These are phyloP conservation scores for Heloderma charlesbogerti DNA, from an alignment of 2,113 vertebrate genomes.

Conservation along the genomic window DNA sequence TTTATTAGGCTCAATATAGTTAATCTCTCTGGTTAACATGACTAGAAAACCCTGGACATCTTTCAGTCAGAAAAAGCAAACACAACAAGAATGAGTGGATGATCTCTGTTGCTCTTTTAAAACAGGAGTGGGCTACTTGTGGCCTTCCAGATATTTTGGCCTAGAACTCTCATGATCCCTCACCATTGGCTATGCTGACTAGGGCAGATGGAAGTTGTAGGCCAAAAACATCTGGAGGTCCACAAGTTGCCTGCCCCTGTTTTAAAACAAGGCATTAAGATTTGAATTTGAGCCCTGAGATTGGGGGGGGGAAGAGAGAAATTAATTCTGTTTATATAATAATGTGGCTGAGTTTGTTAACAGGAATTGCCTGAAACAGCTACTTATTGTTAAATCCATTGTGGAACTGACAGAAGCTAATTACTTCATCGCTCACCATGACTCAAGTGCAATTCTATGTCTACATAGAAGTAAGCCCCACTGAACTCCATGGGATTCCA, in stretches of 20 bases:
- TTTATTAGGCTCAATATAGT: neutral
- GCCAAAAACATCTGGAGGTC: too few species aligned
- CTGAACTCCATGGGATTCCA: neutral
- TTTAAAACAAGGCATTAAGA: neutral
- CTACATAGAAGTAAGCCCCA: too few species aligned
- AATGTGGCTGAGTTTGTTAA: constrained; percentile 13
- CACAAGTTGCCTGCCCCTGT: neutral
- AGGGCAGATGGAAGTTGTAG: too few species aligned
- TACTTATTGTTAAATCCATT: neutral
- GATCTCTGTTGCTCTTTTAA: neutral
- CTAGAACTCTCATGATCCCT: too few species aligned
- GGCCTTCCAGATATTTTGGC: too few species aligned
- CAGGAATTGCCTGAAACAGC: constrained; percentile 17
- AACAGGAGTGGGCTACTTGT: too few species aligned
- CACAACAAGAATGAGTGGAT: neutral
- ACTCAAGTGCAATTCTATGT: neutral
- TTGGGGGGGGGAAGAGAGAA: neutral
- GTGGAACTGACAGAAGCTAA: neutral
- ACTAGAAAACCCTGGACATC: neutral
- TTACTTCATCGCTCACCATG: neutral
- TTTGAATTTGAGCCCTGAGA: neutral
- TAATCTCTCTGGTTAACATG: neutral
- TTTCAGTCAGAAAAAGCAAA: neutral
- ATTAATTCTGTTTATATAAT: neutral
- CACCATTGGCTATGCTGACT: too few species aligned